Conservation (phyloP, 2,113 vertebrate species). For the Nicator chloris region DNA sequence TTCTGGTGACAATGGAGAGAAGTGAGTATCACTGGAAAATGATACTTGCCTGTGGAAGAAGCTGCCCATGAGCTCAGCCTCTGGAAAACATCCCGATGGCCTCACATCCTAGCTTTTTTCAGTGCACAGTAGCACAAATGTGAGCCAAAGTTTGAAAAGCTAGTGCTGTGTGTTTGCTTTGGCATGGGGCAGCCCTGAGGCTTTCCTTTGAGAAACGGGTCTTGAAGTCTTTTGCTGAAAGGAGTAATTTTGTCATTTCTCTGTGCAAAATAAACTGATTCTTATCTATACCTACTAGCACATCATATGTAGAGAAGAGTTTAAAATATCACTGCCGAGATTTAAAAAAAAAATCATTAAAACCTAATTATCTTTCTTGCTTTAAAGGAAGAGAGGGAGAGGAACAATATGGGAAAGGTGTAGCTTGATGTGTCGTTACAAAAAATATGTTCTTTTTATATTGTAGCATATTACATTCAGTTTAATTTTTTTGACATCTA, state of each 20-base stretch:
- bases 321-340: background rate
- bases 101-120: constrained; percentile 60
- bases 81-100: constrained; percentile 73
- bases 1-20: constrained; percentile 33
- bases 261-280: background rate
- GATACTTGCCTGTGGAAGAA: constrained; percentile 52
- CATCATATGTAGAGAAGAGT: background rate
- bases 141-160: constrained; percentile 71
- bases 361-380: background rate
- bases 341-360: background rate
- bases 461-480: background rate
- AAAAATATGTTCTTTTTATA: background rate
- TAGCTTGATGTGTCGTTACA: background rate
- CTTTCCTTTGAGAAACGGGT: constrained; percentile 52
- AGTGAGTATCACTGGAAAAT: constrained; percentile 69
- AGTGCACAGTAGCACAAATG: constrained; percentile 75
- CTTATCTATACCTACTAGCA: background rate
- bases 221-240: constrained; percentile 47
- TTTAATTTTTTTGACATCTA: background rate
- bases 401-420: background rate
- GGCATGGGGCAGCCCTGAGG: constrained; percentile 49
- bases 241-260: constrained; percentile 53
- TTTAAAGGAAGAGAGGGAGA: background rate
- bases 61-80: constrained; percentile 76
- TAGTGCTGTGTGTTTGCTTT: constrained; percentile 72